Percentiles rank a stretch among this genome's conserved stretches.
Evolutionary conservation across 2,797 vertebrate species (phyloP).

Genomic region (Bradypodion ventrale): DNA sequence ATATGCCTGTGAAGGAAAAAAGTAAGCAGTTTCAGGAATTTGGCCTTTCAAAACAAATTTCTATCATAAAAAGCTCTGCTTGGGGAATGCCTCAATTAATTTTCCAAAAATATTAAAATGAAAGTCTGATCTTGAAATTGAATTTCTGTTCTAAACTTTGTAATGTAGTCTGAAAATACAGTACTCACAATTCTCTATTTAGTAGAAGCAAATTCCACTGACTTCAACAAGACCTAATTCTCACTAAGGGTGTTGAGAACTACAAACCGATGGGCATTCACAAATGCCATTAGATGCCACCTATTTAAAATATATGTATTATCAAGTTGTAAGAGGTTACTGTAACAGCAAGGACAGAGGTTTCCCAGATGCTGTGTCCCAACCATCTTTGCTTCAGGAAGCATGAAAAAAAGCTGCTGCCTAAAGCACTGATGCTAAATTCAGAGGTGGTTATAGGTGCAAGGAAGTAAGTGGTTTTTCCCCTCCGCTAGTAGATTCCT

Average conservation of each 20-base stretch:
- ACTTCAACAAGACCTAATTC: not conserved
- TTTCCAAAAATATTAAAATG: not conserved
- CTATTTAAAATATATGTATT: not conserved
- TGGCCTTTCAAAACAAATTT: not conserved
- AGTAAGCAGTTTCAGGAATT: constrained; percentile 24
- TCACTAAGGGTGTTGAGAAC: not conserved
- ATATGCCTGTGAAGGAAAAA: constrained; percentile 85
- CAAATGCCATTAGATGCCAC: not conserved
- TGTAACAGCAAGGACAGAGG: not conserved
- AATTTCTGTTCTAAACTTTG: not conserved
- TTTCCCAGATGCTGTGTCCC: not conserved
- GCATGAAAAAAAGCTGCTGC: not conserved
- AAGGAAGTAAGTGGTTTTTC: no score
- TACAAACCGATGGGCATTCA: not conserved
- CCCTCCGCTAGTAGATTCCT: not conserved
- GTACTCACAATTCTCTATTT: not conserved
- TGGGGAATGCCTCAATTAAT: not conserved
- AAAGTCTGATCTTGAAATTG: not conserved
- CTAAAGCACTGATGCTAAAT: not conserved
- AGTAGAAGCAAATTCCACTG: not conserved
- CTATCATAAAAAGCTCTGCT: not conserved
- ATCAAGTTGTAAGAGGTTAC: not conserved
- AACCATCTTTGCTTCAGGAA: not conserved
- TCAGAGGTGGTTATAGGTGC: not conserved
- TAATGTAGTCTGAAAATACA: not conserved